Evolutionary conservation across 2,888 invertebrate genomes (phyloP), one percentile per base, ranked within the genome.

Genomic region (Alloscopus bannaensis): DNA sequence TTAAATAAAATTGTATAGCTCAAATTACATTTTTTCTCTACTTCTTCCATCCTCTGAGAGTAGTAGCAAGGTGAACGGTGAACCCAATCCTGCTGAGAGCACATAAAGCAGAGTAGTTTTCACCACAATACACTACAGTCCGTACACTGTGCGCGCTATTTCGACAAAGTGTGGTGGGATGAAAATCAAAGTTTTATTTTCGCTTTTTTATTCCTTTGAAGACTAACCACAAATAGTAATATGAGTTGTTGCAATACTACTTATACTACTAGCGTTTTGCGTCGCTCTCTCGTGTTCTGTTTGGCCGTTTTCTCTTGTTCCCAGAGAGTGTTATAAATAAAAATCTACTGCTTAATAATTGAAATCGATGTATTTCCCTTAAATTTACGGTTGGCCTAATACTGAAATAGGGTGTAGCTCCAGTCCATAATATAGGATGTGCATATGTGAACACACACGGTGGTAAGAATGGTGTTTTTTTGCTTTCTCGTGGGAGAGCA

Each of bases 131-230:
- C 11, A 18, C n/a, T n/a, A 47, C 11, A 47, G n/a, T n/a, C 47
- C n/a, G 26, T 18, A 26, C 13, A 26, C 28, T 55, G 55, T 55
- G 55, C n/a, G n/a, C n/a, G n/a, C n/a, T n/a, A n/a, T n/a, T n/a
- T n/a, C n/a, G n/a, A n/a, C n/a, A n/a, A n/a, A 65, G 52, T 66
- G 66, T 52, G 52, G 22, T 20, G 52, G 52, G 66, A 66, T 66
- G 50, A 22, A 66, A 50, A 66, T 66, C 52, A 66, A 29, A 52
- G 29, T 52, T 66, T 66, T 29, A 20, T 29, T 50, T 50, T 50
- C 3, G 24, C 18, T 50, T 31, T 50, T 40, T 42, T 42, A n/a
- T 55, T 55, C 55, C 8, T 55, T 55, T 55, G 55, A 55, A 55
- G 26, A 55, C 3, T 28, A 28, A 1, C 3, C 50, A 20, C 22